phyloP scores from a whole-genome alignment of 2,888 invertebrate genomes.

The Linyphia triangularis region DNA sequence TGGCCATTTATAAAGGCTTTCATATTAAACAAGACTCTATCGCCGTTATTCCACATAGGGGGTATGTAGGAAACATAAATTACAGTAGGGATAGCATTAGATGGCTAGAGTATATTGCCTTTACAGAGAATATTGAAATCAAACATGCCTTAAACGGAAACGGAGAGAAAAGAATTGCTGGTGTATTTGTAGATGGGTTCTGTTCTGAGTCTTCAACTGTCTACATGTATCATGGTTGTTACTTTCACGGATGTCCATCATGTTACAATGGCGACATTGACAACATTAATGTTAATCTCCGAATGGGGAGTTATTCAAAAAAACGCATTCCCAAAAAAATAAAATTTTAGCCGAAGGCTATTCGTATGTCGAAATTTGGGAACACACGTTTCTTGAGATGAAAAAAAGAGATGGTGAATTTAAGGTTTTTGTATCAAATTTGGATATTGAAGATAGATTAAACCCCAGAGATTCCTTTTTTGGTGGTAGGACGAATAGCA shows the following conservation, averaged over 20 bases:
- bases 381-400: neutral
- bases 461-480: conserved; percentile 77
- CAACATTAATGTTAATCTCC: neutral
- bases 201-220: neutral
- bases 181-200: conserved; percentile 15
- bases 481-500: conserved; percentile 77
- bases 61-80: neutral
- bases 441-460: neutral
- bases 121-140: neutral
- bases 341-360: neutral
- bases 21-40: neutral
- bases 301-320: neutral
- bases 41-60: neutral
- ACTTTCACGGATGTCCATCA: neutral
- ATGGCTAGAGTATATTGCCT: conserved; percentile 1
- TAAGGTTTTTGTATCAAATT: conserved; percentile 63
- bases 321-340: neutral
- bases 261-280: neutral
- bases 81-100: conserved; percentile 10
- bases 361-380: neutral
- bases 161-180: neutral
- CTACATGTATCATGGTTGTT: neutral
- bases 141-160: conserved; percentile 9
- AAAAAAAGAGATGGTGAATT: conserved; percentile 16
- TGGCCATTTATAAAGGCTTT: neutral